phyloP scores from a whole-genome alignment of 2,888 invertebrate species.

The Achlya flavicornis region DNA sequence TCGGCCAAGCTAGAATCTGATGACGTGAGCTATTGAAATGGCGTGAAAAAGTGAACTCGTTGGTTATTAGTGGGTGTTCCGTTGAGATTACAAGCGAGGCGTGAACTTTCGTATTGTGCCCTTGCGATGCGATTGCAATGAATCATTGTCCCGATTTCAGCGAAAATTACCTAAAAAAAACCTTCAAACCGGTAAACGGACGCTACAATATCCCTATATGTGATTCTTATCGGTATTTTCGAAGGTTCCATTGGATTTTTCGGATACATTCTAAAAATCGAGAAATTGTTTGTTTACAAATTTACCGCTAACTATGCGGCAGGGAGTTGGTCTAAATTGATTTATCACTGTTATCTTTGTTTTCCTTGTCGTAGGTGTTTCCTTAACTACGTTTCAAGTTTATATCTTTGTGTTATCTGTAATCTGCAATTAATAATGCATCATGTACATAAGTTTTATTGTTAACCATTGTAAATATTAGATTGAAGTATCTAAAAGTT shows the following conservation, averaged over 20 bases:
- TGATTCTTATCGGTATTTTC: slow-evolving; percentile 20
- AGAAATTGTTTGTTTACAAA: slow-evolving; percentile 74
- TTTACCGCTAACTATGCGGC: slow-evolving; percentile 46
- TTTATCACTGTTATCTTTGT: slow-evolving; percentile 33
- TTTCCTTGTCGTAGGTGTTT: slow-evolving; percentile 22
- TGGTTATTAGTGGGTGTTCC: slow-evolving; percentile 47
- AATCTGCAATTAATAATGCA: neutral
- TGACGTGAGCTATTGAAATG: slow-evolving; percentile 68
- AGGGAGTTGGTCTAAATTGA: slow-evolving; percentile 3
- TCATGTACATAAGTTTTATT: slow-evolving; percentile 6
- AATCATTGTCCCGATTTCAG: slow-evolving; percentile 76
- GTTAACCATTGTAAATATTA: neutral
- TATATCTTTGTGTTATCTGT: neutral
- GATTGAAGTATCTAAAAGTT: too few relatives aligned
- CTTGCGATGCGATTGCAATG: slow-evolving; percentile 62
- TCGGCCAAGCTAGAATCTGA: slow-evolving; percentile 66
- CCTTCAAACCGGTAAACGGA: slow-evolving; percentile 35
- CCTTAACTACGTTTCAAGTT: neutral
- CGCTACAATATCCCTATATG: slow-evolving; percentile 18
- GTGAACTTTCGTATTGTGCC: slow-evolving; percentile 51
- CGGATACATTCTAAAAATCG: slow-evolving; percentile 44
- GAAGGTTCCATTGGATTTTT: slow-evolving; percentile 22
- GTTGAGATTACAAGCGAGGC: slow-evolving; percentile 48
- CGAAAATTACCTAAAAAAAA: slow-evolving; percentile 53
- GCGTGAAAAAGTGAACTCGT: slow-evolving; percentile 57